Conservation (phyloP, 2,888 invertebrate species). For the Ichneumoninae sp. region DNA sequence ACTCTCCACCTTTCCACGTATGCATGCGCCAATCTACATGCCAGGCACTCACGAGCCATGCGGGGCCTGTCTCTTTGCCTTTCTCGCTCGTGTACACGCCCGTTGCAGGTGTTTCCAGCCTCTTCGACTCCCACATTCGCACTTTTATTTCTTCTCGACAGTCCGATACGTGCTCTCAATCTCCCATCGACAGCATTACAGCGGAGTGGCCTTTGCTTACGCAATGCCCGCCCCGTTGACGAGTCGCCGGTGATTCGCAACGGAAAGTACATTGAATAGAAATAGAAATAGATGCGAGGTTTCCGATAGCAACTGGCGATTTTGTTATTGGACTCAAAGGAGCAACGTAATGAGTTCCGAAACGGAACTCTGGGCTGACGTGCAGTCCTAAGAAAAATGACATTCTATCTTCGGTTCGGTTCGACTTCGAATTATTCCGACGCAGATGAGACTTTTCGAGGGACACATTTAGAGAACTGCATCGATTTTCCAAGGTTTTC, state of each 20-base stretch:
- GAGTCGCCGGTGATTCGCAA: background rate
- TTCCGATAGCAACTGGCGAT: background rate
- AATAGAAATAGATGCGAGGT: background rate
- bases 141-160: constrained; percentile 8
- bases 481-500: background rate
- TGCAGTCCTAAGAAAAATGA: background rate
- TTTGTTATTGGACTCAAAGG: background rate
- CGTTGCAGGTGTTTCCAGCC: constrained; percentile 19
- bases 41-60: constrained; percentile 35
- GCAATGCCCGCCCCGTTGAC: constrained; percentile 1
- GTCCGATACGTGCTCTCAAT: constrained; percentile 1
- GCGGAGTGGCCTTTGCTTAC: background rate
- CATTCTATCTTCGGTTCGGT: background rate
- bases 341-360: background rate
- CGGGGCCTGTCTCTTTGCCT: background rate
- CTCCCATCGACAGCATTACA: background rate
- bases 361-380: background rate
- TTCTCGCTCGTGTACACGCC: constrained; percentile 32
- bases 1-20: constrained; percentile 56
- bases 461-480: background rate
- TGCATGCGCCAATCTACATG: constrained; percentile 64
- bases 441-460: background rate
- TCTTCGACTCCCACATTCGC: constrained; percentile 32
- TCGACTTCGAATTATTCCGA: background rate
- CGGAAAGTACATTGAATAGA: background rate